These are phyloP conservation scores for Homarus gammarus DNA, from an alignment of 2,888 invertebrate species.

Conservation along the genomic window DNA sequence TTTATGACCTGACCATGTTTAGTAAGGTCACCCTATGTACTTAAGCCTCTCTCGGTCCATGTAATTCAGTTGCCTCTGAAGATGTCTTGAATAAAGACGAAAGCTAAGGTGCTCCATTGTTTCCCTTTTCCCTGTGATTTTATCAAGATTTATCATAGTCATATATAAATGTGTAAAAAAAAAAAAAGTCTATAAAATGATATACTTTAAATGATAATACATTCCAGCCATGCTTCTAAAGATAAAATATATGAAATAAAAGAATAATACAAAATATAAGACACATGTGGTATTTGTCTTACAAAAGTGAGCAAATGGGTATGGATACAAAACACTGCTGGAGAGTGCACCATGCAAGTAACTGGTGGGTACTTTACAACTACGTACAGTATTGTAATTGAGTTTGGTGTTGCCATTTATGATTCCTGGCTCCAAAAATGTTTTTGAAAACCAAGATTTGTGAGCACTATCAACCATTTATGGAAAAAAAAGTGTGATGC, in stretches of 20 bases:
- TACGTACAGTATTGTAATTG: neutral
- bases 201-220: conserved; percentile 24
- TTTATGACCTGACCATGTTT: too few species aligned
- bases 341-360: conserved; percentile 26
- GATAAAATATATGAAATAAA: conserved; percentile 5
- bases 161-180: neutral
- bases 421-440: neutral
- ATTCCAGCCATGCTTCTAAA: conserved; percentile 14
- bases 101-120: too few species aligned
- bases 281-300: conserved; percentile 39
- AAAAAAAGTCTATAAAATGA: conserved; percentile 21
- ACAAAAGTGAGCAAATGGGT: conserved; percentile 46
- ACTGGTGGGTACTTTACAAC: conserved; percentile 9
- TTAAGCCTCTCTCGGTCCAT: too few species aligned
- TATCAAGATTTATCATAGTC: too few species aligned
- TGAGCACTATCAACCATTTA: neutral
- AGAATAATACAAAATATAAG: conserved; percentile 46
- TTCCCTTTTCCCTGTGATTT: too few species aligned
- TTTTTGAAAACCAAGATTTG: neutral
- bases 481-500: neutral
- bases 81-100: too few species aligned
- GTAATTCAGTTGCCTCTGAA: too few species aligned
- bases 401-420: neutral
- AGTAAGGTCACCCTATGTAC: too few species aligned
- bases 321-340: conserved; percentile 10